A percentile compares a stretch with the other conserved stretches of the same genome.
Evolutionary conservation across 64 coral and sea anemone genomes (phyloP).

Genomic region (Pachyseris speciosa): DNA sequence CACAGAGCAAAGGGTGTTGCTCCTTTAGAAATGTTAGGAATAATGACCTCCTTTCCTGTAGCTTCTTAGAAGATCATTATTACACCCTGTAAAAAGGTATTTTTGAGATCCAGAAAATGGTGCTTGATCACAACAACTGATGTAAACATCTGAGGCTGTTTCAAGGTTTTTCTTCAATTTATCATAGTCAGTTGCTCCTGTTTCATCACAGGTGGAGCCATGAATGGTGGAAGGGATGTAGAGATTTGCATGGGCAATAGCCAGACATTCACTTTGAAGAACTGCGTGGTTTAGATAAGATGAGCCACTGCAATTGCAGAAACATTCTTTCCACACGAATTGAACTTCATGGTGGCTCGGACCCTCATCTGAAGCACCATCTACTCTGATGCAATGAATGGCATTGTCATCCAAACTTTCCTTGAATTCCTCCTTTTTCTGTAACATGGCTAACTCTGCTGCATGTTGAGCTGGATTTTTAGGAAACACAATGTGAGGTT

Average conservation of each 20-base stretch:
- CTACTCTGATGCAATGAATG: constrained; percentile 50
- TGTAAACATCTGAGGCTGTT: constrained; percentile 32
- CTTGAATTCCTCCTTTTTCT: neutral
- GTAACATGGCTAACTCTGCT: constrained; percentile 24
- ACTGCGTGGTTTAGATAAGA: neutral
- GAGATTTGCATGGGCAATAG: neutral
- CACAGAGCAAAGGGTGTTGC: constrained; percentile 1
- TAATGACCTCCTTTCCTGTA: constrained; percentile 10
- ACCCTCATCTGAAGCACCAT: constrained; percentile 41
- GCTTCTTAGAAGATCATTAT: constrained; percentile 29
- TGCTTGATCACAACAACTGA: constrained; percentile 21
- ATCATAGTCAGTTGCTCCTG: constrained; percentile 11
- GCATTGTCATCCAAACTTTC: neutral
- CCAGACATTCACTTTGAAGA: neutral
- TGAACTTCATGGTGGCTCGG: constrained; percentile 50
- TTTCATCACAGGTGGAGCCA: neutral
- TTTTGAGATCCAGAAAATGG: constrained; percentile 37
- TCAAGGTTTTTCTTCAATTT: constrained; percentile 4
- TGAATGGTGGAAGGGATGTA: constrained; percentile 1
- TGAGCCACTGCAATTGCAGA: too few species aligned
- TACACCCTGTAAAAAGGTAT: neutral
- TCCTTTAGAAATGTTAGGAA: constrained; percentile 5
- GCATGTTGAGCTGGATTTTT: constrained; percentile 53
- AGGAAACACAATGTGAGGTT: neutral
- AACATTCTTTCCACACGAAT: constrained; percentile 40